Base-by-base conservation (phyloP, 2,797 vertebrate genomes). In the Cyprinodon diabolis region DNA sequence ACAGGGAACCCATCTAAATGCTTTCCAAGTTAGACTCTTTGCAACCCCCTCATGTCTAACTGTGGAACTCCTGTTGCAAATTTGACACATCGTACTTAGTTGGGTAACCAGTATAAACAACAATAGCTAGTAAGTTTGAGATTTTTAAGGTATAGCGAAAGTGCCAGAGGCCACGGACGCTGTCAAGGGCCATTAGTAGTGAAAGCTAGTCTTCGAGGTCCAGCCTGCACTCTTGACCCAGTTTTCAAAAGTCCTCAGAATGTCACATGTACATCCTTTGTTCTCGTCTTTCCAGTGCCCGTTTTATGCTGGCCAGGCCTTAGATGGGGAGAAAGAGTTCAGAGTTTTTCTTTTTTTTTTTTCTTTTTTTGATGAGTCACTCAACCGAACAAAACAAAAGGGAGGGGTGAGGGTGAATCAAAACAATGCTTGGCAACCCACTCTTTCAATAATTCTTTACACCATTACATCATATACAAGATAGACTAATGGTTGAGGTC, bases 161-260 rank as follows among this genome's bases (percentile, higher is more conserved):
- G 35, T 51, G 76, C 69, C 58, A 48, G 76, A 52, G 83, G 85
- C 78, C 80, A 56, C 62, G 30, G 30, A 66, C 65, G 71, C 77
- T 87, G 79, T 92, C 78, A 60, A 56, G 86, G 80, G 81, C 75
- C 19, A 90, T 90, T 79, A 73, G 71, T 81, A 75, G 68, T 74
- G 57, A 87, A 70, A 75, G 75, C 76, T 56, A 80, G 52, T 71
- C 87, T 80, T 89, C 79, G 68, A 90, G 76, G 79, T 89, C 82
- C 47, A 66, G 84, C 88, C 88, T 70, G 75, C 86, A 82, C 89
- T 82, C 78, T 83, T 94, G 92, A 94, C 94, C 94, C 89, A 95
- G 79, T 93, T 95, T 90, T 84, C 74, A 75, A 84, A 85, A 86
- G 77, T 79, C 86, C 85, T 86, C 85, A 82, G 87, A 69, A 66